These are phyloP conservation scores for Sphaeramia orbicularis DNA, from an alignment of 2,797 vertebrate species.

Conservation along the genomic window DNA sequence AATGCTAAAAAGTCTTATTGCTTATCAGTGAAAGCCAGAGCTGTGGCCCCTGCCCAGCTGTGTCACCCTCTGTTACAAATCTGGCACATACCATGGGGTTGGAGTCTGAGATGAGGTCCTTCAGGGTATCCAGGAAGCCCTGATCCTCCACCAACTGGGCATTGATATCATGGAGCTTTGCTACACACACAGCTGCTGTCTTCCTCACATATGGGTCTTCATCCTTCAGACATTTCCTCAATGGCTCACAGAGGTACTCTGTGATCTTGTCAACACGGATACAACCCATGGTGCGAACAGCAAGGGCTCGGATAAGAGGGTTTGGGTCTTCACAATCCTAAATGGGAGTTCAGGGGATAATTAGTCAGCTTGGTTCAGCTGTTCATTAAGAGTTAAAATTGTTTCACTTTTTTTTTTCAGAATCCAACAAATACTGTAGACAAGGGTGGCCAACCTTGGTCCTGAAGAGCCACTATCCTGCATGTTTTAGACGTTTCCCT, in stretches of 20 bases:
- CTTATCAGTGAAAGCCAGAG: constrained; percentile 16
- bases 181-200: constrained; percentile 96
- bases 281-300: constrained; percentile 98
- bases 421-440: not conserved
- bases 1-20: constrained; percentile 12
- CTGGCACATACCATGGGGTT: constrained; percentile 91
- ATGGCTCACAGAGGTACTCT: constrained; percentile 95
- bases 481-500: no score
- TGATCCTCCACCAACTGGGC: constrained; percentile 97
- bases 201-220: constrained; percentile 98
- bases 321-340: constrained; percentile 98
- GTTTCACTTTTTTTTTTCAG: not conserved
- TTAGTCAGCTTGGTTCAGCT: not conserved
- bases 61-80: constrained; percentile 5
- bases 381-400: not conserved
- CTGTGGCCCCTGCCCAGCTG: constrained; percentile 8
- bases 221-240: constrained; percentile 97
- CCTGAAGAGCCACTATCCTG: no score
- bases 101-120: constrained; percentile 97
- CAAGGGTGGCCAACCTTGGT: no score
- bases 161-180: constrained; percentile 97
- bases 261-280: constrained; percentile 98
- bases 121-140: constrained; percentile 96
- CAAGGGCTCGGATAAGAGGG: constrained; percentile 95
- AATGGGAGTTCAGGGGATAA: not conserved